Evolutionary conservation across 2,888 invertebrate species (phyloP).

Genomic region (Troides aeacus): DNA sequence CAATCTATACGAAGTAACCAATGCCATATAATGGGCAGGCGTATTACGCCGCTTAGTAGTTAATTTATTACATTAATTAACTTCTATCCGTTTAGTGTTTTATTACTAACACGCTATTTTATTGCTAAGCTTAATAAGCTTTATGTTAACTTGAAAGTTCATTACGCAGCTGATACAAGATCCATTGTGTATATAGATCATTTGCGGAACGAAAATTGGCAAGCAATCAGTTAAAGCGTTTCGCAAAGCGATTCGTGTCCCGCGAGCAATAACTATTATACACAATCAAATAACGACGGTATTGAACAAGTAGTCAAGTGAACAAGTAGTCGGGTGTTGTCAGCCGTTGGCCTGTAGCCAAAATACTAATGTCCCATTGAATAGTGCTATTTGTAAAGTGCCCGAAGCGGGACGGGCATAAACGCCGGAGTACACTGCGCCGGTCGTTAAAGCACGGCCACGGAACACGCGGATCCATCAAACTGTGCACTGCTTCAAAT

Average conservation of each 20-base stretch:
- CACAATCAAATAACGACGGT: constrained; percentile 32
- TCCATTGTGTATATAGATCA: neutral
- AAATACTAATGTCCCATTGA: constrained; percentile 78
- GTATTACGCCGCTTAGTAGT: no score
- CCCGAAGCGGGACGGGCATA: constrained; percentile 48
- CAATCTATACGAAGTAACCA: no score
- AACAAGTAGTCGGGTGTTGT: constrained; percentile 55
- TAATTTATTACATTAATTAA: no score
- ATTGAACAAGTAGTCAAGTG: constrained; percentile 53
- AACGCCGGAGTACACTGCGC: constrained; percentile 54
- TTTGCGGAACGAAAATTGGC: constrained; percentile 20
- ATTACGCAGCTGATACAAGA: neutral
- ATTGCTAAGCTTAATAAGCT: neutral
- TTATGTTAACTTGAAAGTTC: neutral
- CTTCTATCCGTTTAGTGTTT: no score
- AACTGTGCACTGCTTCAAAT: neutral
- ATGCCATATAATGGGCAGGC: no score
- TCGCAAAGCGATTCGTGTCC: constrained; percentile 11
- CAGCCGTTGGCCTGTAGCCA: constrained; percentile 64
- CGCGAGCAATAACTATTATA: constrained; percentile 22
- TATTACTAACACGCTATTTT: neutral
- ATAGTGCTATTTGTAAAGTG: constrained; percentile 72
- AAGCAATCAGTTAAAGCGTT: constrained; percentile 25
- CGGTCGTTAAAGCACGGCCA: constrained; percentile 56
- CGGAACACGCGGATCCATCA: constrained; percentile 38